Evolutionary conservation across 2,888 invertebrate genomes (phyloP).

Genomic region (Ichneumoninae sp.): DNA sequence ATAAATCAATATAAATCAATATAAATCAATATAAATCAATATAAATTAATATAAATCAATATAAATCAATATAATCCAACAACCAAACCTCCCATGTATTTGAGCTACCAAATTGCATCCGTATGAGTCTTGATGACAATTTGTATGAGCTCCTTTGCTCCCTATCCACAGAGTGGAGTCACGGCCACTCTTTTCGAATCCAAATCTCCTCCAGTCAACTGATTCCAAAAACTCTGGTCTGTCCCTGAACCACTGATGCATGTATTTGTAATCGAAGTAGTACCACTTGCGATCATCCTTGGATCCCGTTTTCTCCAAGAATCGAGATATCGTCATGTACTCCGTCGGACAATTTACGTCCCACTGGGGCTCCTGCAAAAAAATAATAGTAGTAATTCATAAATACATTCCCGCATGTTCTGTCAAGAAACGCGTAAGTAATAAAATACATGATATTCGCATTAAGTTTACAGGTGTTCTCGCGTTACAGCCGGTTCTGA

Average conservation of each 20-base stretch:
- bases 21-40: not conserved
- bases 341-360: constrained; percentile 89
- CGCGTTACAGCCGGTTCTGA: constrained; percentile 85
- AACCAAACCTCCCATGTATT: constrained; percentile 90
- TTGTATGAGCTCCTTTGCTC: constrained; percentile 94
- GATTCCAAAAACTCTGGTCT: constrained; percentile 86
- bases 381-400: constrained; percentile 11
- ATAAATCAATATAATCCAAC: not conserved
- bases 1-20: not conserved
- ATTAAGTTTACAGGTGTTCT: constrained; percentile 79
- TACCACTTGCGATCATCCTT: constrained; percentile 87
- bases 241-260: constrained; percentile 88
- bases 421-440: not conserved
- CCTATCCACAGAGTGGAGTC: constrained; percentile 96
- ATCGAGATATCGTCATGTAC: constrained; percentile 87
- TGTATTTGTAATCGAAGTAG: constrained; percentile 94
- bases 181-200: constrained; percentile 88
- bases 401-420: not conserved
- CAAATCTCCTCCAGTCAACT: constrained; percentile 89
- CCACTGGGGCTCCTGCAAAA: constrained; percentile 89
- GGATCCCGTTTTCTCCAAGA: constrained; percentile 83
- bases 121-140: constrained; percentile 97
- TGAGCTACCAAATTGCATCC: constrained; percentile 97
- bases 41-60: not conserved
- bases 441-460: constrained; percentile 21